Conservation (phyloP, 2,113 vertebrate genomes). For the Mastomys natalensis region DNA sequence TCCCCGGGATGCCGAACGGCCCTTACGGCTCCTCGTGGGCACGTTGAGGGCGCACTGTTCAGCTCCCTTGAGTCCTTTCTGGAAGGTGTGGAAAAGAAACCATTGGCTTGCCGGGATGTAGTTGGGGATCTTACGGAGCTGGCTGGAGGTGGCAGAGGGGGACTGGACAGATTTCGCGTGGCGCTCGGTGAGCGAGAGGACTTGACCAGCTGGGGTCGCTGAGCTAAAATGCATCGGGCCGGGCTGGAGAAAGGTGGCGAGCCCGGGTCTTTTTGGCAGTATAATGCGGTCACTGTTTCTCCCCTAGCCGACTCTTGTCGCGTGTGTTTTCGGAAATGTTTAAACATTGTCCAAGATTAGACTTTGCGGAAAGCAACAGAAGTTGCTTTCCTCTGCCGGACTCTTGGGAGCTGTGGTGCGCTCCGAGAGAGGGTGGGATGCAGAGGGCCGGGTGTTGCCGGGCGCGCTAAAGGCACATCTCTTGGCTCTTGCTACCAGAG, state of each 20-base stretch:
- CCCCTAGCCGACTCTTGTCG: conserved; percentile 8
- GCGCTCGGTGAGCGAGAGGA: neutral
- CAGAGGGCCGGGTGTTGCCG: neutral
- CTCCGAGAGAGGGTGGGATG: neutral
- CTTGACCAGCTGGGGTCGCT: conserved; percentile 78
- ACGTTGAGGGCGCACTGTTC: neutral
- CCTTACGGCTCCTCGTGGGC: neutral
- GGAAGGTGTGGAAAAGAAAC: neutral
- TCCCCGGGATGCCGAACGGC: neutral
- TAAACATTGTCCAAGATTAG: neutral
- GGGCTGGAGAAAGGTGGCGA: neutral
- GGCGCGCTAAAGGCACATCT: neutral
- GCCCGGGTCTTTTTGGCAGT: conserved; percentile 51
- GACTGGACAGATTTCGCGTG: neutral
- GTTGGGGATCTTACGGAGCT: neutral
- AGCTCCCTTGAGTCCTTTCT: fast-evolving
- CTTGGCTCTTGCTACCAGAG: neutral
- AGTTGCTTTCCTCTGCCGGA: neutral
- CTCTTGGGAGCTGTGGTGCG: neutral
- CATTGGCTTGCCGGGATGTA: neutral
- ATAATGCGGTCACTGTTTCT: neutral
- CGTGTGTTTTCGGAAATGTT: neutral
- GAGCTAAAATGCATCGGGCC: conserved; percentile 66
- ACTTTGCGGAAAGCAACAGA: conserved; percentile 59
- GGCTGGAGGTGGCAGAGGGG: neutral